Evolutionary conservation across 2,797 vertebrate species (phyloP).

Genomic region (Chrysocyon brachyurus): DNA sequence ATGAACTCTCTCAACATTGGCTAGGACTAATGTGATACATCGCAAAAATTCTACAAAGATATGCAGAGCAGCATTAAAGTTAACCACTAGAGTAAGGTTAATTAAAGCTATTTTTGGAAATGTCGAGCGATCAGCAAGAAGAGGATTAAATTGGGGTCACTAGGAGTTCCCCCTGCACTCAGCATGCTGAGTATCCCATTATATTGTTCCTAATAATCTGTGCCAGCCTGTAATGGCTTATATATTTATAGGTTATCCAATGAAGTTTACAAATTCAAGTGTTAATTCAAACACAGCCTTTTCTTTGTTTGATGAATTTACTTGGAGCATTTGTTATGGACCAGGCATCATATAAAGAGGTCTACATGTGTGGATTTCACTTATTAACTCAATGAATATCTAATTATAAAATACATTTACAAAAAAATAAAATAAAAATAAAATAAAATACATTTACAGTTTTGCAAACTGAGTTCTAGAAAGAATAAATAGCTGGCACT

Average conservation of each 20-base stretch:
- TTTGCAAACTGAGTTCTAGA: not conserved
- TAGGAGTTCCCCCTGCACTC: constrained; percentile 8
- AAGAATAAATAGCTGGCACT: not conserved
- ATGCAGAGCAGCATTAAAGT: not conserved
- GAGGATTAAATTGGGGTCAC: constrained; percentile 62
- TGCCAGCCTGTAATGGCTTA: not conserved
- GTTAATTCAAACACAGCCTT: constrained; percentile 61
- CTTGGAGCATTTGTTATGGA: not conserved
- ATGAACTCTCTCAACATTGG: not conserved
- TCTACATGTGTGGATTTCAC: not conserved
- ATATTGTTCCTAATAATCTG: constrained; percentile 11
- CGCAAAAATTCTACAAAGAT: not conserved
- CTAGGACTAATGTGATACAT: not conserved
- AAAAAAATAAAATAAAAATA: not conserved
- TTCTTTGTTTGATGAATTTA: constrained; percentile 23
- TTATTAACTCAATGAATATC: not conserved
- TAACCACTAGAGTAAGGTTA: constrained; percentile 24
- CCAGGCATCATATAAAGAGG: not conserved
- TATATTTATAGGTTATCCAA: not conserved
- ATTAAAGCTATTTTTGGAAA: constrained; percentile 77
- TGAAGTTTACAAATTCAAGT: constrained; percentile 18
- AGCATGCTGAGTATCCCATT: constrained; percentile 41
- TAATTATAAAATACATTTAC: not conserved
- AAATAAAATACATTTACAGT: not conserved
- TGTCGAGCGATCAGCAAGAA: constrained; percentile 54